phyloP scores from a whole-genome alignment of 2,797 vertebrate genomes.

The Lates japonicus region DNA sequence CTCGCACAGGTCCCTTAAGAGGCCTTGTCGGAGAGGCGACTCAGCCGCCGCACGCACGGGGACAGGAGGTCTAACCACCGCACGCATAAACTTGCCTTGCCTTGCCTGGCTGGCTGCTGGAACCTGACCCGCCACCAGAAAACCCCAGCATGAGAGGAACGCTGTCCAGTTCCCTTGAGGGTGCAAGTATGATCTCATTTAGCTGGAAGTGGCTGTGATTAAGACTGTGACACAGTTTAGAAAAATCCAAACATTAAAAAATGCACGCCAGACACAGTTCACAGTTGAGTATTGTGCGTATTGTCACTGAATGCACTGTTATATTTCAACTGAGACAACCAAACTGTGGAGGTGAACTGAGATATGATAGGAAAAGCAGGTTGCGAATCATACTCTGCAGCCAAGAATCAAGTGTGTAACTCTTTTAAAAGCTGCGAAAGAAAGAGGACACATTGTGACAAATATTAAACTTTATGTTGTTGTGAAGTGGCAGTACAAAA shows the following conservation, averaged over 20 bases:
- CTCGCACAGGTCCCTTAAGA: constrained; percentile 54
- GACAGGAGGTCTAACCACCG: constrained; percentile 33
- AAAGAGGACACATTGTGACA: constrained; percentile 53
- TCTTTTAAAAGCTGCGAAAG: not conserved
- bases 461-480: constrained; percentile 83
- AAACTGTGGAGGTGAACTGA: not conserved
- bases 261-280: constrained; percentile 19
- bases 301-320: not conserved
- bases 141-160: constrained; percentile 21
- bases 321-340: constrained; percentile 6
- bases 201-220: constrained; percentile 28
- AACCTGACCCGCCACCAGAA: constrained; percentile 27
- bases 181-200: constrained; percentile 46
- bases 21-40: constrained; percentile 38
- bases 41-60: constrained; percentile 61
- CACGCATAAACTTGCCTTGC: constrained; percentile 22
- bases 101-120: constrained; percentile 23
- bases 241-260: constrained; percentile 51
- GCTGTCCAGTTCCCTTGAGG: constrained; percentile 18
- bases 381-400: not conserved
- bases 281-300: not conserved
- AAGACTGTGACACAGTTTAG: constrained; percentile 42
- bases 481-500: constrained; percentile 85
- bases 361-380: not conserved
- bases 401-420: not conserved